A percentile compares a stretch with the other conserved stretches of the same genome.
Evolutionary conservation across 2,113 vertebrate genomes (phyloP).

Genomic region (Gymnocephalus cernua): DNA sequence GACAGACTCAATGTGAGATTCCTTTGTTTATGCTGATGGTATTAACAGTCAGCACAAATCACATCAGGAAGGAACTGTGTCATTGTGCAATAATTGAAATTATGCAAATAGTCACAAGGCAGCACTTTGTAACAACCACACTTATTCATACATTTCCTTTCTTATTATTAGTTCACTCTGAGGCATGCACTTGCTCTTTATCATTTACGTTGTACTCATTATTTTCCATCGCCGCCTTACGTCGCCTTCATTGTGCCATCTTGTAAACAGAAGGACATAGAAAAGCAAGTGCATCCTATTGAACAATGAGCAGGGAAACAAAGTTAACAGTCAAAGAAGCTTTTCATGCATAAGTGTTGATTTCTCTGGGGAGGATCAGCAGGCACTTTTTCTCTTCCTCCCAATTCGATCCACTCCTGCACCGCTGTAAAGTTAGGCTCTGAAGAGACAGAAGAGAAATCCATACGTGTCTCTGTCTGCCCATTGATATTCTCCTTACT

Average conservation of each 20-base stretch:
- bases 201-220: slow-evolving; percentile 69
- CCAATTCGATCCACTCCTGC: slow-evolving; percentile 74
- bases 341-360: slow-evolving; percentile 83
- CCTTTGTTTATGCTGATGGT: slow-evolving; percentile 81
- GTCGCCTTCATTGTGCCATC: slow-evolving; percentile 63
- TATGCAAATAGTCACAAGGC: slow-evolving; percentile 80
- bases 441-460: slow-evolving; percentile 84
- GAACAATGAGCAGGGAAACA: slow-evolving; percentile 75
- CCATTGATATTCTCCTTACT: slow-evolving; percentile 85
- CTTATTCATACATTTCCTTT: slow-evolving; percentile 77
- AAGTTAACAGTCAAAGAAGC: slow-evolving; percentile 81
- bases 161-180: slow-evolving; percentile 71
- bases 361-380: slow-evolving; percentile 82
- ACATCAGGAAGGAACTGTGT: slow-evolving; percentile 80
- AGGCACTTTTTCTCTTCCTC: slow-evolving; percentile 76
- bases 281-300: slow-evolving; percentile 70
- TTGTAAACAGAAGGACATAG: slow-evolving; percentile 70
- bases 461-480: slow-evolving; percentile 80
- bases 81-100: slow-evolving; percentile 82
- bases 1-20: slow-evolving; percentile 62
- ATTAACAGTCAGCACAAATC: slow-evolving; percentile 83
- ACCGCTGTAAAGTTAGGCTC: slow-evolving; percentile 81
- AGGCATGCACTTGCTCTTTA: slow-evolving; percentile 56
- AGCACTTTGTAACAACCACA: slow-evolving; percentile 72
- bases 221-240: slow-evolving; percentile 71